Evolutionary conservation across 2,888 invertebrate species (phyloP).

Genomic region (Norana najaformis): DNA sequence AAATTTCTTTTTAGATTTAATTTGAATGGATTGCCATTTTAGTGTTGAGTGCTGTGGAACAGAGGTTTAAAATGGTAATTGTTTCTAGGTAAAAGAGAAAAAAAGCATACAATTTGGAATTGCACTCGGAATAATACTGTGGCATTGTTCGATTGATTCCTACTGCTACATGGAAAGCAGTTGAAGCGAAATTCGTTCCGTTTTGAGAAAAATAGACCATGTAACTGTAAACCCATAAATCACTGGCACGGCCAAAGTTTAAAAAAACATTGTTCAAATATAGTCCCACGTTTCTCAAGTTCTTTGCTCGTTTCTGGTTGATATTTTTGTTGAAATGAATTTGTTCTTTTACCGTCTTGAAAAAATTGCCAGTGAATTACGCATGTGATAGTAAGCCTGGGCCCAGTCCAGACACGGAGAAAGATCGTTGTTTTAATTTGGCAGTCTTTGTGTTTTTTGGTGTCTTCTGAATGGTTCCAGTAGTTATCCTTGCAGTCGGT

Average conservation of each 20-base stretch:
- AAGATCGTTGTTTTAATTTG: background rate
- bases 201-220: background rate
- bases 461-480: conserved; percentile 3
- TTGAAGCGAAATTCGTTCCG: no score
- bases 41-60: background rate
- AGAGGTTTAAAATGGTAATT: background rate
- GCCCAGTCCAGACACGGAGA: background rate
- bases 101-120: background rate
- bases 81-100: no score
- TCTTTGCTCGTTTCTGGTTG: background rate
- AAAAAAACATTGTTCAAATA: background rate
- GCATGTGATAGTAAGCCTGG: background rate
- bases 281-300: background rate
- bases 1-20: background rate
- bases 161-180: background rate
- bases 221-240: background rate
- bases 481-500: background rate
- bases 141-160: background rate
- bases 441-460: background rate
- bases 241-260: background rate
- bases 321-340: background rate
- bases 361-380: background rate
- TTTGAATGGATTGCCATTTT: background rate
- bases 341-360: background rate
- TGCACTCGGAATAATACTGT: no score